Evolutionary conservation across 2,797 vertebrate species (phyloP), one percentile per base, ranked within the genome.

Genomic region (Acomys russatus): DNA sequence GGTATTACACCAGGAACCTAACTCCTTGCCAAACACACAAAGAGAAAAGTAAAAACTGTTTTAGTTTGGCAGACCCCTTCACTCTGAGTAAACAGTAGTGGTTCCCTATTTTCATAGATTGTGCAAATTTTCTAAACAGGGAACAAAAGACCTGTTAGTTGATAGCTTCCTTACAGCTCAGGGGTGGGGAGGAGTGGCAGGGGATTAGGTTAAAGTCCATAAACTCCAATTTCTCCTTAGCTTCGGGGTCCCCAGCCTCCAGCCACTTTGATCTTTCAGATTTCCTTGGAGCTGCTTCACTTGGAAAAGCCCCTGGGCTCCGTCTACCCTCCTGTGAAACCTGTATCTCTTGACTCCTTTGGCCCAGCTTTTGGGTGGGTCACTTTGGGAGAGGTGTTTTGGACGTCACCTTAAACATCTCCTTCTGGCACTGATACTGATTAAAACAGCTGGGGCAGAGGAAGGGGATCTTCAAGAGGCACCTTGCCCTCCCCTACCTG

Each of bases 381-480:
- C 0, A 44, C 38, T 23, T 4, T 51, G 9, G 22, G 1, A 11
- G 95, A 61, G 78, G 88, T 77, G 83, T 80, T 38, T 0, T 18
- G 93, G 61, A 74, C 84, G 68, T 94, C 95, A 35, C 56, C 18
- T 76, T 88, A 33, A 66, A 59, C 66, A 61, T 89, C 94, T 83
- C 68, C 18, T 77, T 49, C 82, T 80, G 71, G 63, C 38, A 98
- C 98, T 98, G 98, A 98, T 98, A 98, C 97, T 98, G 98, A 97
- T 98, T 98, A 98, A 98, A 97, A 98, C 96, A 97, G 98, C 66
- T 30, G 78, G 61, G 85, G 38, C 18, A 28, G n/a, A n/a, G 61
- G 4, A 8, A 23, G 2, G 71, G 82, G 91, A 82, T 85, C 89
- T 86, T 83, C 74, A 14, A 74, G 11, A 28, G 54, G 59, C 10